phyloP scores from a whole-genome alignment of 2,888 invertebrate species.

The Lasius platythorax region DNA sequence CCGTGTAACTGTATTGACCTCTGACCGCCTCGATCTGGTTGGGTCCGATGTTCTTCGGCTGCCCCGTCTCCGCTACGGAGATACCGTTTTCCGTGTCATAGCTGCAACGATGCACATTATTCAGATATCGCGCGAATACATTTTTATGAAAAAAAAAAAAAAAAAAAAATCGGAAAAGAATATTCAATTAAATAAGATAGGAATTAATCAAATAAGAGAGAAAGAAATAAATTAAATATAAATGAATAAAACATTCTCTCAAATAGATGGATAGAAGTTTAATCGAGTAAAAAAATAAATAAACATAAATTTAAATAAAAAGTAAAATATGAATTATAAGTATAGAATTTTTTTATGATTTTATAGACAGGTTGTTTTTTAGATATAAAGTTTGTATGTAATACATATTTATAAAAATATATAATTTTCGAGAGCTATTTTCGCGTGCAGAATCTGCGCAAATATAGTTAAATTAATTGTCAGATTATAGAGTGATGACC shows the following conservation, averaged over 20 bases:
- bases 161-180: neutral
- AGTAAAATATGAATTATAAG: neutral
- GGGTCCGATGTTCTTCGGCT: constrained; percentile 87
- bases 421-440: neutral
- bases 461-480: neutral
- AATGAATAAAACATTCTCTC: neutral
- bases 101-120: constrained; percentile 81
- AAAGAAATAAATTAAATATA: neutral
- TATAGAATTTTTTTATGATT: no score
- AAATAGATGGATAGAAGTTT: neutral
- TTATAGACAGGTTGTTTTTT: no score
- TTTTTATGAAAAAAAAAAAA: neutral
- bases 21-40: constrained; percentile 86
- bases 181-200: neutral
- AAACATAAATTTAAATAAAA: neutral
- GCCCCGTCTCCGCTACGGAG: constrained; percentile 88
- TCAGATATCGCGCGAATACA: neutral
- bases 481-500: neutral
- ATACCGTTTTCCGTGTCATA: constrained; percentile 90
- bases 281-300: neutral
- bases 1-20: constrained; percentile 90
- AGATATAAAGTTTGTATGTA: no score
- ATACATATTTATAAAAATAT: no score
- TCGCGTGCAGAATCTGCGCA: neutral
- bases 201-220: neutral